Evolutionary conservation across 2,888 invertebrate species (phyloP), one percentile per base, ranked within the genome.

Genomic region (Dryadula phaetusa): DNA sequence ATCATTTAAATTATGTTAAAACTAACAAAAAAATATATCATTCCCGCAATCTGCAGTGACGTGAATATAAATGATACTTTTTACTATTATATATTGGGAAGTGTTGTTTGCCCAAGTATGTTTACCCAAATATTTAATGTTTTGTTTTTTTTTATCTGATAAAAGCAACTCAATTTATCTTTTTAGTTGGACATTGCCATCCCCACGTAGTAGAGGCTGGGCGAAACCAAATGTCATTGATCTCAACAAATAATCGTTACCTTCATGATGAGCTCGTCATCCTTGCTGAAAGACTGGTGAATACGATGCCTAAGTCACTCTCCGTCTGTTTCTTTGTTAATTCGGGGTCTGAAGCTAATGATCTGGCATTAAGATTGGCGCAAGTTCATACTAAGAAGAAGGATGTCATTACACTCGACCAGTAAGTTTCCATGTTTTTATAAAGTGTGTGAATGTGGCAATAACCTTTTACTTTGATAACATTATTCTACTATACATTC

Each of bases 271-370:
- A 99, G 84, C 93, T 99, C 71, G 98, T 99, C 8, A 93, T 98
- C 66, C 97, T 98, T 77, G 99, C 99, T 4, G 94, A 97, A 80
- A 95, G 96, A 73, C 91, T 99, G 73, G 95, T 96, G 16, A 94
- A 94, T 66, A 96, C 97, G 3, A 93, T 99, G 88, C 99, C 99
- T 0, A 95, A 96, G 65, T 94, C 95, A 34, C 92, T 99, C 42
- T 97, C 97, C 18, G 97, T 99, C 4, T 98, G 99, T 81, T 99
- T 97, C 92, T 96, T 99, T 84, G 98, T 99, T 64, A 99, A 99
- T 90, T 99, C 99, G 0, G 99, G 99, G 10, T 99, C 99, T 6
- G 99, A 99, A 91, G 99, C 99, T 8, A 99, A 99, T 86, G 99
- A 99, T 92, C 94, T 99, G 76, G 99, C 99, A 0, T 87, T 99